These are phyloP conservation scores for Clarias fuscus DNA, from an alignment of 2,797 vertebrate genomes.

Conservation along the genomic window DNA sequence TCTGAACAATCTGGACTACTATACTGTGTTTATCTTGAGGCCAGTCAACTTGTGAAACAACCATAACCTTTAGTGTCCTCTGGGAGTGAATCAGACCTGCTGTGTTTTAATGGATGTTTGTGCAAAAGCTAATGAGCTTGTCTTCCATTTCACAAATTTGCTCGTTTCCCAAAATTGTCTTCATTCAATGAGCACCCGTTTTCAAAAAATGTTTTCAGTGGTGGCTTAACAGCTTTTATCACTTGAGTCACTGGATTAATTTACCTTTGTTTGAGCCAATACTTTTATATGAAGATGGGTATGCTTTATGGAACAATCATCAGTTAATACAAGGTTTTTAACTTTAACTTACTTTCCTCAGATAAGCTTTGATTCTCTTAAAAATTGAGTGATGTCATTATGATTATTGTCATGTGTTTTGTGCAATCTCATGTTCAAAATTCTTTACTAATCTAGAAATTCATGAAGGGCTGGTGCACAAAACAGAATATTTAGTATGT, in stretches of 20 bases:
- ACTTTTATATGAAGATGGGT: not conserved
- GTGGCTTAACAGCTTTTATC: slow-evolving; percentile 36
- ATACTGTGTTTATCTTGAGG: not conserved
- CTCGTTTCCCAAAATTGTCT: not conserved
- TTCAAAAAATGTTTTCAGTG: not conserved
- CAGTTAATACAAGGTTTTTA: not conserved
- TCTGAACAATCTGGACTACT: too few species aligned
- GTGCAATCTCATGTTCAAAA: not conserved
- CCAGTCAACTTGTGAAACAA: not conserved
- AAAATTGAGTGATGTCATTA: not conserved
- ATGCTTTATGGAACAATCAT: not conserved
- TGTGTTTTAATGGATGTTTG: slow-evolving; percentile 37
- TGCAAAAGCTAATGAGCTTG: slow-evolving; percentile 28
- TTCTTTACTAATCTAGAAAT: not conserved
- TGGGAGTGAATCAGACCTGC: slow-evolving; percentile 17
- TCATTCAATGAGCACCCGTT: not conserved
- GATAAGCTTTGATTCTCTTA: not conserved
- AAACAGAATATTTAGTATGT: not conserved
- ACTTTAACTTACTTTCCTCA: not conserved
- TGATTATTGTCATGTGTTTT: not conserved
- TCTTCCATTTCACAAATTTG: slow-evolving; percentile 25
- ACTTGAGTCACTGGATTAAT: not conserved
- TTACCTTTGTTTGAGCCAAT: not conserved
- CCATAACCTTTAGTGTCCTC: slow-evolving; percentile 48
- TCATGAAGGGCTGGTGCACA: not conserved